These are phyloP conservation scores for Monopis laevigella DNA, from an alignment of 2,888 invertebrate species.

Conservation along the genomic window DNA sequence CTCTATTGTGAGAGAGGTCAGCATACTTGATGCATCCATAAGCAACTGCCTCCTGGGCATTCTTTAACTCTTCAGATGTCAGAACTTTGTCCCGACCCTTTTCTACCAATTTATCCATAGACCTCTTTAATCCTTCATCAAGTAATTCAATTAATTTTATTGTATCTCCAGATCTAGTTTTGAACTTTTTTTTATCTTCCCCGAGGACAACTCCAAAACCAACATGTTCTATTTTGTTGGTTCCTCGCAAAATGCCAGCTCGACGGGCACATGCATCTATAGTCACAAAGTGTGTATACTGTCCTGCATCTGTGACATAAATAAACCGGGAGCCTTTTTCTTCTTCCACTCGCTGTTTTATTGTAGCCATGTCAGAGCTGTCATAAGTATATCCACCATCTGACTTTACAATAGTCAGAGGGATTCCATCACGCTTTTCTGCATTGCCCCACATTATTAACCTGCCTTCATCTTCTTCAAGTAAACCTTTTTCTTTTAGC, in stretches of 20 bases:
- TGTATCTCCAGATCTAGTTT: slow-evolving; percentile 97
- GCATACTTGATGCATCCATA: slow-evolving; percentile 99
- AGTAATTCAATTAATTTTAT: slow-evolving; percentile 87
- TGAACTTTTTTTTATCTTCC: slow-evolving; percentile 99
- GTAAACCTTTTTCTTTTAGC: slow-evolving; percentile 72
- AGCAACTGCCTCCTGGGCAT: slow-evolving; percentile 91
- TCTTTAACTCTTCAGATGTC: slow-evolving; percentile 79
- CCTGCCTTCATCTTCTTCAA: slow-evolving; percentile 85
- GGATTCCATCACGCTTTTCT: slow-evolving; percentile 75
- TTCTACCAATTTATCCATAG: slow-evolving; percentile 84
- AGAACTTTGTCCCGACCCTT: slow-evolving; percentile 88
- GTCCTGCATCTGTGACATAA: slow-evolving; percentile 95
- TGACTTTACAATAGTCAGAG: slow-evolving; percentile 94
- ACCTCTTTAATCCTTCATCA: slow-evolving; percentile 88
- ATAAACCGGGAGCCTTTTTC: slow-evolving; percentile 91
- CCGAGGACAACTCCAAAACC: slow-evolving; percentile 97
- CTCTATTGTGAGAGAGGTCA: slow-evolving; percentile 92
- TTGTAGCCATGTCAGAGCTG: slow-evolving; percentile 95
- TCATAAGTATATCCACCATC: slow-evolving; percentile 98
- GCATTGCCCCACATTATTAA: slow-evolving; percentile 82
- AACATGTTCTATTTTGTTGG: slow-evolving; percentile 87
- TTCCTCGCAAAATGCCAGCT: slow-evolving; percentile 73
- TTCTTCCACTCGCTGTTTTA: slow-evolving; percentile 83
- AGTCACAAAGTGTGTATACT: slow-evolving; percentile 76
- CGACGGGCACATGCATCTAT: slow-evolving; percentile 83